Evolutionary conservation across 2,888 invertebrate species (phyloP).

Genomic region (Pachycephus smyrnensis): DNA sequence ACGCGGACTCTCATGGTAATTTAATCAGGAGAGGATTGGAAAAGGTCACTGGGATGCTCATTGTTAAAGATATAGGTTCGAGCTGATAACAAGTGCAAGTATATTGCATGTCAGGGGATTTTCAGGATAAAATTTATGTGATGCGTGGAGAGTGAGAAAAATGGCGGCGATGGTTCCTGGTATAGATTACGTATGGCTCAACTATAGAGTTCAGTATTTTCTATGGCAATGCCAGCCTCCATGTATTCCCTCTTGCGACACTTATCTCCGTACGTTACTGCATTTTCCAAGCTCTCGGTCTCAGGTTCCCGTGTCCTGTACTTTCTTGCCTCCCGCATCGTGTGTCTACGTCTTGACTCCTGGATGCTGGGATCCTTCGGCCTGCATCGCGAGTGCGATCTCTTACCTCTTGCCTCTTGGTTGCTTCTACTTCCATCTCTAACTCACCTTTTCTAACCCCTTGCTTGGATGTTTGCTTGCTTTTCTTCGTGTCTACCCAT

Average conservation of each 20-base stretch:
- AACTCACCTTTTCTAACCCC: not conserved
- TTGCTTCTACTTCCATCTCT: no score
- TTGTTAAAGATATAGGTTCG: constrained; percentile 2
- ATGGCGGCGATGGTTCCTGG: not conserved
- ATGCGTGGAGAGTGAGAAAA: constrained; percentile 10
- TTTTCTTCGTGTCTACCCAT: not conserved
- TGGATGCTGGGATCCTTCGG: not conserved
- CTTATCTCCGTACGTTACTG: constrained; percentile 55
- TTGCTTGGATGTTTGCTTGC: not conserved
- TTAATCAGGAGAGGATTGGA: not conserved
- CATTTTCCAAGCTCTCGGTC: constrained; percentile 46
- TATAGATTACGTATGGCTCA: constrained; percentile 2
- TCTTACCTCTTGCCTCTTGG: not conserved
- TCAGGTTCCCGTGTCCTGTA: not conserved
- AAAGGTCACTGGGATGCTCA: not conserved
- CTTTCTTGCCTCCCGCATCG: not conserved
- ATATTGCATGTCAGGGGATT: constrained; percentile 42
- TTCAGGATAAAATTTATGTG: constrained; percentile 47
- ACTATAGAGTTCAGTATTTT: constrained; percentile 2
- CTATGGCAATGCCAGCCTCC: constrained; percentile 33
- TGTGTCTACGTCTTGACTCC: not conserved
- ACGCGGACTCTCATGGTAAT: not conserved
- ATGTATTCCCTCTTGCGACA: constrained; percentile 59
- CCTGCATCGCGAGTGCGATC: not conserved
- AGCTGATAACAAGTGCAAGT: not conserved